Percentiles rank a stretch among this genome's conserved stretches.
Conservation (phyloP, 1,140 invertebrate species). For the Lepidostoma basale region DNA sequence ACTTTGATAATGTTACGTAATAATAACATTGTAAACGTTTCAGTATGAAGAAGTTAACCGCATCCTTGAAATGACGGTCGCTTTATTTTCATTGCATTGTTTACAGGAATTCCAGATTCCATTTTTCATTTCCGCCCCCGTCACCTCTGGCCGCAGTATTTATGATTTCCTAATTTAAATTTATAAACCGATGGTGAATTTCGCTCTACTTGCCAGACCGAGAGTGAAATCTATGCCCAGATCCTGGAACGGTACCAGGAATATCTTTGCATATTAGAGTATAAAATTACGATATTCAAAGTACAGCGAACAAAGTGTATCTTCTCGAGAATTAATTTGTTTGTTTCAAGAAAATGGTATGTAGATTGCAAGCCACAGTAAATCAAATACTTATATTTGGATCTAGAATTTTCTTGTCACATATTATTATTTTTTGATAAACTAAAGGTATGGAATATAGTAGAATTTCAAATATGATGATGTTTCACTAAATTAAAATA, state of each 20-base stretch:
- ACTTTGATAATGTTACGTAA: too few relatives aligned
- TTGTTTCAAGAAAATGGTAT: too few relatives aligned
- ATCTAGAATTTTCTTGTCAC: too few relatives aligned
- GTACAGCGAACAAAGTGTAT: too few relatives aligned
- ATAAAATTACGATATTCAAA: not conserved
- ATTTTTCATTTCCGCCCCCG: slow-evolving; percentile 24
- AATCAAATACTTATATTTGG: too few relatives aligned
- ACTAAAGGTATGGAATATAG: too few relatives aligned
- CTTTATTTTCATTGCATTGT: not conserved
- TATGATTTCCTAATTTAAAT: slow-evolving; percentile 28
- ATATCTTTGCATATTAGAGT: slow-evolving; percentile 6
- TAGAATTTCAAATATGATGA: too few relatives aligned
- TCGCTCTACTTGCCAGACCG: slow-evolving; percentile 16
- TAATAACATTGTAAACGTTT: not conserved
- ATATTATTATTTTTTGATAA: too few relatives aligned
- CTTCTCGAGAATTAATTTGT: too few relatives aligned
- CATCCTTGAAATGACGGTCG: not conserved
- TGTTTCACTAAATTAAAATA: not conserved
- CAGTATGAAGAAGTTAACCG: too few relatives aligned
- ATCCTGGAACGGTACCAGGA: slow-evolving; percentile 38
- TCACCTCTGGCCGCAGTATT: not conserved
- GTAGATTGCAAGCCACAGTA: too few relatives aligned
- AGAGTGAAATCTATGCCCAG: slow-evolving; percentile 40
- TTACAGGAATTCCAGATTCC: not conserved
- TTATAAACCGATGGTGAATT: slow-evolving; percentile 27